Base-by-base conservation (phyloP, 2,113 vertebrate species). In the Clupea harengus region DNA sequence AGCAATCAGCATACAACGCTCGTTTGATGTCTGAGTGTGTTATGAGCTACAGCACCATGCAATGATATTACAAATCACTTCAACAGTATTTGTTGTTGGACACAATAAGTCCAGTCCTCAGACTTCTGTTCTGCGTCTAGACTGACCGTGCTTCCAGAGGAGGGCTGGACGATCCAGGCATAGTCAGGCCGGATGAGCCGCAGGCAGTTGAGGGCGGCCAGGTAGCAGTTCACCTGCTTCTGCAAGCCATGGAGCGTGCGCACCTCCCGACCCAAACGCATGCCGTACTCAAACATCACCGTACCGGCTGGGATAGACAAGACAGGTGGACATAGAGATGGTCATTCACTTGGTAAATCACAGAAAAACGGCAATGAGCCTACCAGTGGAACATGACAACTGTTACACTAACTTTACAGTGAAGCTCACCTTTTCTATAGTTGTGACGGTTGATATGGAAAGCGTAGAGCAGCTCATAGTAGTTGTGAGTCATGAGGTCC, bases 381-480 rank as follows among this genome's bases (percentile, higher is more conserved):
- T 18, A 18, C 0, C 17, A 54, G 52, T 54, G 52, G 52, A 54
- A 13, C 52, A 4, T 9, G 1, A 25, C n/a, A n/a, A n/a, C n/a
- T n/a, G 18, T 64, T 6, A n/a, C 22, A 25, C 54, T 10, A 10
- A 67, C 64, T 25, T 32, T 8, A 72, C 64, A 28, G 32, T 10
- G 11, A 0, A 4, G 13, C 60, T 6, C 80, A 99, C 98, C 98
- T 94, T 99, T 99, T 85, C 98, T 95, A 91, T 97, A 99, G 93
- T 99, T 99, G 94, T 99, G 97, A 13, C 98, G 95, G 92, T 97
- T 96, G 91, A 99, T 94, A 85, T 99, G 98, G 92, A 99, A 99
- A 4, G 98, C 96, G 0, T 99, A 99, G 0, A 99, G 96, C 84
- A 99, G 95, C 92, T 99, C 98, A 0, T 99, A 99, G 93, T 99